Conservation (phyloP, 2,113 vertebrate species). For the Donacobius atricapilla region DNA sequence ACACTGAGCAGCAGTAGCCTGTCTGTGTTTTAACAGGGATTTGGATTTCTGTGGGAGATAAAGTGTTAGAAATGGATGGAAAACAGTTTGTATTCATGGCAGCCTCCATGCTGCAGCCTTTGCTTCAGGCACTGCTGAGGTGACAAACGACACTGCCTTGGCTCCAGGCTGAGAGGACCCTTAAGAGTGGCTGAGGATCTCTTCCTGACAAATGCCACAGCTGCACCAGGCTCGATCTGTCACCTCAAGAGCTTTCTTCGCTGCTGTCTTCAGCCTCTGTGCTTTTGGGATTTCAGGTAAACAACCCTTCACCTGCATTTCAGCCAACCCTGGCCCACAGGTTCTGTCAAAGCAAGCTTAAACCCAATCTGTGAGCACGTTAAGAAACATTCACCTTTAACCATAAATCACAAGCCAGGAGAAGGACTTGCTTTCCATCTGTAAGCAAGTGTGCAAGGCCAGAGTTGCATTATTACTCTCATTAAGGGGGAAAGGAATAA, state of each 20-base stretch:
- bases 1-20: background rate
- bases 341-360: background rate
- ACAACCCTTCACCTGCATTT: background rate
- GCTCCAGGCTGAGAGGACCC: background rate
- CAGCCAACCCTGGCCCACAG: background rate
- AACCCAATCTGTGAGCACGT: background rate
- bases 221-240: accelerated
- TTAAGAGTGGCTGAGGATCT: accelerated
- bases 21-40: background rate
- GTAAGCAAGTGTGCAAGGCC: background rate
- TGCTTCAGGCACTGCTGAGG: background rate
- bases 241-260: background rate
- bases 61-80: background rate
- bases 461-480: background rate
- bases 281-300: background rate
- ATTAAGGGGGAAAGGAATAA: background rate
- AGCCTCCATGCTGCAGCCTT: background rate
- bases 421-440: background rate
- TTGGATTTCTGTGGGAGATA: background rate
- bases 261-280: background rate
- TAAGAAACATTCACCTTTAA: background rate
- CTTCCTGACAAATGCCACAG: background rate
- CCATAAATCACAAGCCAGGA: background rate
- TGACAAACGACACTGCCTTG: accelerated
- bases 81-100: background rate